Conservation (phyloP, 1,140 invertebrate genomes). For the Cotesia vestalis region DNA sequence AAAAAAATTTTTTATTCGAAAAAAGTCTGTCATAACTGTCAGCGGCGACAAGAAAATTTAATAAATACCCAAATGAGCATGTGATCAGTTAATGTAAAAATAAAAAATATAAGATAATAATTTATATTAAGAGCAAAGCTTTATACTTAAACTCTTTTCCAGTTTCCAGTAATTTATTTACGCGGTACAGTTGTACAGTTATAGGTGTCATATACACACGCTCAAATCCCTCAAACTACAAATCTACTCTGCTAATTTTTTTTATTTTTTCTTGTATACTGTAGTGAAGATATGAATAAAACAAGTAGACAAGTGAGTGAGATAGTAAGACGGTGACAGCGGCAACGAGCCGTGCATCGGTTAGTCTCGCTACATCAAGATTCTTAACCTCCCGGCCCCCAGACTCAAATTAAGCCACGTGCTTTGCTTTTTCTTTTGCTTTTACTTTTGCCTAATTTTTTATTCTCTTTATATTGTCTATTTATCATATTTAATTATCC, state of each 20-base stretch:
- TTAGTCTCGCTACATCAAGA: conserved; percentile 65
- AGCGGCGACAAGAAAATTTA: conserved; percentile 43
- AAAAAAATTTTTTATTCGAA: neutral
- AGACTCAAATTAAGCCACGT: conserved; percentile 33
- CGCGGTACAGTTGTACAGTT: neutral
- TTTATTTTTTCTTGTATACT: neutral
- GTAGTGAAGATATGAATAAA: neutral
- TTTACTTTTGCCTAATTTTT: too few species aligned
- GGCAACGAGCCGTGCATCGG: conserved; percentile 63
- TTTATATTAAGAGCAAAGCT: too few species aligned
- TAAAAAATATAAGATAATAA: too few species aligned
- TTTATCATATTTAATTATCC: too few species aligned
- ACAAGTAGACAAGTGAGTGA: conserved; percentile 48
- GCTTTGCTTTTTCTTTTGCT: neutral
- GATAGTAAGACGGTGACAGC: conserved; percentile 60
- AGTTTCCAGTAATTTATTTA: neutral
- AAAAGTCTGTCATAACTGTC: conserved; percentile 50
- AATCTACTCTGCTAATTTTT: too few species aligned
- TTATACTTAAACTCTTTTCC: neutral
- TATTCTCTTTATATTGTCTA: too few species aligned
- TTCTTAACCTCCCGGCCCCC: conserved; percentile 39
- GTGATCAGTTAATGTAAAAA: neutral
- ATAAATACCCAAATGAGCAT: conserved; percentile 46
- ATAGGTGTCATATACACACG: too few species aligned
- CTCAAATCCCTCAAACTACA: too few species aligned